Evolutionary conservation across 92 coral and sea anemone species (phyloP).

Genomic region (Zoanthus sociatus): DNA sequence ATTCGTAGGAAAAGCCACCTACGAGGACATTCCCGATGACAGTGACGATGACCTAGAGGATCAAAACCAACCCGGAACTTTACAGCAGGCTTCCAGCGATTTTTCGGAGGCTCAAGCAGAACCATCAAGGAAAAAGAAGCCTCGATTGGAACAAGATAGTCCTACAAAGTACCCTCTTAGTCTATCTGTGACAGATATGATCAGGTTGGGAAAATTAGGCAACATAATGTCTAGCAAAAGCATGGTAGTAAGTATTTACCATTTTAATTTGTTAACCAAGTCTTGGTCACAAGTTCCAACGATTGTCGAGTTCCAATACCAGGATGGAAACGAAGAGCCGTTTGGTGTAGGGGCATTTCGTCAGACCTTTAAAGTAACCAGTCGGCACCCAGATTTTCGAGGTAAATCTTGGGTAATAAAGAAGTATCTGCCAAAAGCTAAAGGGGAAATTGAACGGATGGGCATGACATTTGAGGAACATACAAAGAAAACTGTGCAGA

Average conservation of each 20-base stretch:
- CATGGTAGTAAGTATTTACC: background rate
- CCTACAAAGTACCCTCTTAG: conserved; percentile 20
- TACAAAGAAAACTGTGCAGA: conserved; percentile 41
- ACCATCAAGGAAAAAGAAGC: conserved; percentile 7
- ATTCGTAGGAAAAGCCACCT: conserved; percentile 8
- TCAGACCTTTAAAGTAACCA: background rate
- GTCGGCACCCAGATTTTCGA: conserved; percentile 33
- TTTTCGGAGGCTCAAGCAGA: background rate
- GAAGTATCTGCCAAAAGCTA: conserved; percentile 26
- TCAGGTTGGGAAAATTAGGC: too few species aligned
- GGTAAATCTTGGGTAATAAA: conserved; percentile 35
- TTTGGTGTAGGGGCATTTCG: conserved; percentile 14
- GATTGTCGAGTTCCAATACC: conserved; percentile 5
- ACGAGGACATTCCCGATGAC: conserved; percentile 13
- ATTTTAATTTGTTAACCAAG: background rate
- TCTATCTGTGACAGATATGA: too few species aligned
- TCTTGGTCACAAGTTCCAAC: conserved; percentile 13
- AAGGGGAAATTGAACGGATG: background rate
- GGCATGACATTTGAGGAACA: conserved; percentile 29
- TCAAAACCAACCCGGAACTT: background rate
- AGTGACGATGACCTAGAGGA: background rate
- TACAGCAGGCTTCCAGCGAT: background rate
- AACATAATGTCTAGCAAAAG: too few species aligned
- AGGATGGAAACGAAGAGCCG: conserved; percentile 12
- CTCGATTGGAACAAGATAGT: background rate